Percentiles rank a stretch among this genome's conserved stretches.
Conservation (phyloP, 2,888 invertebrate genomes). For the Synanthedon tipuliformis region DNA sequence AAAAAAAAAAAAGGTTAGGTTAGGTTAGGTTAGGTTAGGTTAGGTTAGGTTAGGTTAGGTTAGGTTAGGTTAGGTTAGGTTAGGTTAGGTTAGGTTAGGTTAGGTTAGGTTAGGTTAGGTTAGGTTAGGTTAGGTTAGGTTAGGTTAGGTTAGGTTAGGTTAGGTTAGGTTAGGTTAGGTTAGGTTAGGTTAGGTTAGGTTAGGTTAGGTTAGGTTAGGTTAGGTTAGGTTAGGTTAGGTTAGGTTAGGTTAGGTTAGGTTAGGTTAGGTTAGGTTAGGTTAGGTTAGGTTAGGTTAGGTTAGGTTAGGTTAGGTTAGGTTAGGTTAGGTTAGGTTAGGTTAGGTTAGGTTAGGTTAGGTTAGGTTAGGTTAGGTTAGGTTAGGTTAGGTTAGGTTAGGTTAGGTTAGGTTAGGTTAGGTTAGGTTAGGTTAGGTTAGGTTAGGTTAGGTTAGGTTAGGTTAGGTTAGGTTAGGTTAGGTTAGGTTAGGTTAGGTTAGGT, state of each 20-base stretch:
- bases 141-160: slow-evolving; percentile 7
- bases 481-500: too few species aligned
- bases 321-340: slow-evolving; percentile 4
- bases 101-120: slow-evolving; percentile 9
- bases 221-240: slow-evolving; percentile 9
- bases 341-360: slow-evolving; percentile 7
- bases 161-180: slow-evolving; percentile 12
- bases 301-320: slow-evolving; percentile 5
- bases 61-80: slow-evolving; percentile 6
- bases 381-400: slow-evolving; percentile 5
- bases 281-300: slow-evolving; percentile 5
- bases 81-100: slow-evolving; percentile 7
- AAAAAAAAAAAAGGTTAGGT: too few species aligned
- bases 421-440: slow-evolving; percentile 7
- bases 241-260: slow-evolving; percentile 9
- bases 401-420: slow-evolving; percentile 6
- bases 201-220: slow-evolving; percentile 11
- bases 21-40: slow-evolving; percentile 15
- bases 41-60: slow-evolving; percentile 13
- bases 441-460: too few species aligned
- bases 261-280: slow-evolving; percentile 4
- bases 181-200: slow-evolving; percentile 12
- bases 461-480: too few species aligned
- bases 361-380: slow-evolving; percentile 8
- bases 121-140: slow-evolving; percentile 8